Percentiles rank a stretch among this genome's conserved stretches.
Evolutionary conservation across 1,140 invertebrate genomes (phyloP).

Genomic region (Danaus melanippus): DNA sequence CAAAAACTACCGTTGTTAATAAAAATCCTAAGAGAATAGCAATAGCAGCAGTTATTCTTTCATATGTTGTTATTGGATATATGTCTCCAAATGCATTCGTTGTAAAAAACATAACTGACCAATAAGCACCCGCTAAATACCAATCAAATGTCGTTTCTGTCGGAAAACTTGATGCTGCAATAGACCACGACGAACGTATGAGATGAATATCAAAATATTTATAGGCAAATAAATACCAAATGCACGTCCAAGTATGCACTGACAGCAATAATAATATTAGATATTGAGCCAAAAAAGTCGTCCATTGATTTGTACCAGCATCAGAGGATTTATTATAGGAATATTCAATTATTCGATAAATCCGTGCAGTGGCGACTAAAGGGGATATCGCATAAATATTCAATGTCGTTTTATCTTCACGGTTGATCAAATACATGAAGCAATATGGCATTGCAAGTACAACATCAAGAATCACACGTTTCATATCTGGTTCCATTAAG

Average conservation of each 20-base stretch:
- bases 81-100: conserved; percentile 62
- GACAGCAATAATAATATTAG: conserved; percentile 53
- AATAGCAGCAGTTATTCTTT: conserved; percentile 49
- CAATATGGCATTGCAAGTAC: conserved; percentile 53
- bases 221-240: conserved; percentile 56
- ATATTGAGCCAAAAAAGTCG: conserved; percentile 59
- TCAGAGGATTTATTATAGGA: conserved; percentile 57
- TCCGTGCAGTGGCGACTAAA: conserved; percentile 40
- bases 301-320: conserved; percentile 65
- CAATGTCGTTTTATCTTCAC: conserved; percentile 22
- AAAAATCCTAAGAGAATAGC: conserved; percentile 56
- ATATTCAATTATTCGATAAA: conserved; percentile 55
- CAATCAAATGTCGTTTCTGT: conserved; percentile 54
- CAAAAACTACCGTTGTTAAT: conserved; percentile 58
- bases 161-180: conserved; percentile 44
- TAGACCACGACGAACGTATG: conserved; percentile 51
- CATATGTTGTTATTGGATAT: conserved; percentile 51
- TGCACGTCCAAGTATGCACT: conserved; percentile 56
- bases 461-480: conserved; percentile 45
- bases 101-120: conserved; percentile 58
- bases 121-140: conserved; percentile 60
- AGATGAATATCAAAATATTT: conserved; percentile 46
- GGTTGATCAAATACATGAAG: conserved; percentile 42
- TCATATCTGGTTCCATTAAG: conserved; percentile 49
- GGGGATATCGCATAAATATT: conserved; percentile 48